Evolutionary conservation across 2,888 invertebrate genomes (phyloP).

Genomic region (Aphidius colemani): DNA sequence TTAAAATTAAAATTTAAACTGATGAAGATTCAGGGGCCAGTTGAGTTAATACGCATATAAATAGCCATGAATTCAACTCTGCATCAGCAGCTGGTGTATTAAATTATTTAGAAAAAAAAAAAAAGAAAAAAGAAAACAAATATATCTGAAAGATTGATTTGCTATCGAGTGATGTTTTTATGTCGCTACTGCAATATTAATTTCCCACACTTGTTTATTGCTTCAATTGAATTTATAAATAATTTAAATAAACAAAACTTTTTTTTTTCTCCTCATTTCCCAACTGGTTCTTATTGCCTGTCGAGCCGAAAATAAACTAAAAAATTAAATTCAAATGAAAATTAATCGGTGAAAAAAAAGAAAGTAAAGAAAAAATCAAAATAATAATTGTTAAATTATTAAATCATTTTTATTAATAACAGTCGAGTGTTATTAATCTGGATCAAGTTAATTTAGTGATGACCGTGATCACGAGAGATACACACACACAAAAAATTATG

Average conservation of each 20-base stretch:
- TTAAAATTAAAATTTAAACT: background rate
- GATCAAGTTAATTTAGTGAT: too few relatives aligned
- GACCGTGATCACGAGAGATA: too few relatives aligned
- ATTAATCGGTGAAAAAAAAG: too few relatives aligned
- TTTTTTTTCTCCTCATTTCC: conserved; percentile 5
- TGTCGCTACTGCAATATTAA: background rate
- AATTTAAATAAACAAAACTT: conserved; percentile 14
- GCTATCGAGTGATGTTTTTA: conserved; percentile 1
- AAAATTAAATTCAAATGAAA: too few relatives aligned
- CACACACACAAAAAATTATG: background rate
- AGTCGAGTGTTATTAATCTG: background rate
- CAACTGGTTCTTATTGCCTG: background rate
- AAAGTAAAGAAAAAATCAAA: too few relatives aligned
- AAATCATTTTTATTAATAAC: too few relatives aligned
- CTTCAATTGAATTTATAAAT: background rate
- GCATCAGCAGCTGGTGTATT: conserved; percentile 34
- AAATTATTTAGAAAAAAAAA: conserved; percentile 42
- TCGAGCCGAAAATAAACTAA: too few relatives aligned
- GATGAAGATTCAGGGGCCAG: conserved; percentile 27
- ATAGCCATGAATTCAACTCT: conserved; percentile 37
- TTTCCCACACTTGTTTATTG: background rate
- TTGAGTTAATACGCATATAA: conserved; percentile 38
- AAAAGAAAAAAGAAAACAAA: too few relatives aligned
- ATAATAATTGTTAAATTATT: too few relatives aligned
- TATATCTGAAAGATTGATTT: conserved; percentile 34